A percentile compares a stretch with the other conserved stretches of the same genome.
phyloP scores from a whole-genome alignment of 2,797 vertebrate genomes.

The Eospalax fontanierii region DNA sequence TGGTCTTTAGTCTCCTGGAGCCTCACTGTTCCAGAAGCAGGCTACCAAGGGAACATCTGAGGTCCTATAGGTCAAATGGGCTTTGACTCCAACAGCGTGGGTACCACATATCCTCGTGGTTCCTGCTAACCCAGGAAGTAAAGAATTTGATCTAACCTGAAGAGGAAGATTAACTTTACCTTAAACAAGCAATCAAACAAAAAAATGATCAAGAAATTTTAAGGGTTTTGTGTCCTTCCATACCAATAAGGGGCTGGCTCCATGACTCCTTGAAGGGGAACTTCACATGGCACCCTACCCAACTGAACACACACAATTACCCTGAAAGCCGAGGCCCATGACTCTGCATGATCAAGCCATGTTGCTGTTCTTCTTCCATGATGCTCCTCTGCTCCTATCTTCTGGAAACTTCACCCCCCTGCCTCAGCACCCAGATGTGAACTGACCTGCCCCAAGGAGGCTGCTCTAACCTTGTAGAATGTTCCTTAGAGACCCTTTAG shows the following conservation, averaged over 20 bases:
- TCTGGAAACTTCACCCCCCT: neutral
- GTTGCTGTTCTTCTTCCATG: neutral
- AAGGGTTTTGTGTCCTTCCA: neutral
- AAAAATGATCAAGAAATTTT: neutral
- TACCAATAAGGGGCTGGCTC: neutral
- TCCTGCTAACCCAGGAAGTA: neutral
- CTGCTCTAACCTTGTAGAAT: neutral
- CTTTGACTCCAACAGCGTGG: neutral
- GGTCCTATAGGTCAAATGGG: neutral
- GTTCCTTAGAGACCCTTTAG: conserved; percentile 15
- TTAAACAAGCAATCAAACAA: neutral
- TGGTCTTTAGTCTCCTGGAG: neutral
- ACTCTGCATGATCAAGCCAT: neutral
- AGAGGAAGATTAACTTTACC: neutral
- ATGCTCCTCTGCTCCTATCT: neutral
- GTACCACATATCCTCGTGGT: neutral
- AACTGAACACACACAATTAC: neutral
- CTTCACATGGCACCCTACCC: neutral
- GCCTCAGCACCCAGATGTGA: neutral
- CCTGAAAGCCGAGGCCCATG: neutral
- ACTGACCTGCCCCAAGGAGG: neutral
- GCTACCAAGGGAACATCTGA: neutral
- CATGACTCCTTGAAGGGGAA: neutral
- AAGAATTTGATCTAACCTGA: neutral
- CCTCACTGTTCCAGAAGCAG: neutral